These are phyloP conservation scores for Pachydiplax longipennis DNA, from an alignment of 2,888 invertebrate genomes.

Conservation along the genomic window DNA sequence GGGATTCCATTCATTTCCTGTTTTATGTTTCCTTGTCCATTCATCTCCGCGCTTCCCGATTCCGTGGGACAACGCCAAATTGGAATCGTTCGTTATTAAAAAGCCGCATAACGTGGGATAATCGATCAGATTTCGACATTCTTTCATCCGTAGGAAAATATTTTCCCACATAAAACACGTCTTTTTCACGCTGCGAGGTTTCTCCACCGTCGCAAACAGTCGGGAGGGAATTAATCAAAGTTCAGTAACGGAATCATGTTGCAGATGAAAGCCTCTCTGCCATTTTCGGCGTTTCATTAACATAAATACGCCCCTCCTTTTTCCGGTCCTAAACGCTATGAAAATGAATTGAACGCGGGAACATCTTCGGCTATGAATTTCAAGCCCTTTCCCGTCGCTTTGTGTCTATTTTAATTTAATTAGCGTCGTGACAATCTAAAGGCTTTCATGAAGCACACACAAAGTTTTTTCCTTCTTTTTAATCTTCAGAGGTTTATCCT, in stretches of 20 bases:
- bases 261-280: no score
- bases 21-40: background rate
- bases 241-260: no score
- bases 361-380: background rate
- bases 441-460: background rate
- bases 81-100: background rate
- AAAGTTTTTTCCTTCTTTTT: background rate
- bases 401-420: constrained; percentile 17
- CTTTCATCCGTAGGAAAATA: no score
- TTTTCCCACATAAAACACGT: no score
- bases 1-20: background rate
- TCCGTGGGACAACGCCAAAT: background rate
- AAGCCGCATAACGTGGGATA: no score
- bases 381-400: background rate
- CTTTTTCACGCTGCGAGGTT: no score
- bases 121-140: no score
- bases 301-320: no score
- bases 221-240: no score
- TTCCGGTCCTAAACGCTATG: background rate
- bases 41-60: background rate
- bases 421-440: background rate
- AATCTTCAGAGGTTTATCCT: background rate
- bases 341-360: background rate
- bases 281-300: no score
- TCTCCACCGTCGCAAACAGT: no score